Percentiles rank a stretch among this genome's conserved stretches.
phyloP scores from a whole-genome alignment of 2,113 vertebrate species.

The Desmodus rotundus region DNA sequence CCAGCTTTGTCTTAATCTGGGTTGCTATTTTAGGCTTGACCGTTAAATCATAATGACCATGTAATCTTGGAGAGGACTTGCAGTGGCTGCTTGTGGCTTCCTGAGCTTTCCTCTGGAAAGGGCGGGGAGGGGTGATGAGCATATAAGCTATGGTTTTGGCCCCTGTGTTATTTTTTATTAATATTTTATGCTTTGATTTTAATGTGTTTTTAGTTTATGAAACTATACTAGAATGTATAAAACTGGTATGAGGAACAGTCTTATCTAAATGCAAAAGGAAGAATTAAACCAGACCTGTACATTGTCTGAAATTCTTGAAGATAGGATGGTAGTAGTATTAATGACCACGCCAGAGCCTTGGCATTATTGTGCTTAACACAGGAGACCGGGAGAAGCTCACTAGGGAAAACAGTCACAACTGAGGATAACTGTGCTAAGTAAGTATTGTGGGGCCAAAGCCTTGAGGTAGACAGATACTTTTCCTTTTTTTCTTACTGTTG shows the following conservation, averaged over 20 bases:
- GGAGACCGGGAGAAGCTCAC: not conserved
- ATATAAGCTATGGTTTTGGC: not conserved
- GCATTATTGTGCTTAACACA: not conserved
- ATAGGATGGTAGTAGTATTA: not conserved
- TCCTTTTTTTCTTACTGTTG: not conserved
- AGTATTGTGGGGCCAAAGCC: not conserved
- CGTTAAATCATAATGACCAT: not conserved
- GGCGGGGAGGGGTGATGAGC: not conserved
- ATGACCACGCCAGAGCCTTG: not conserved
- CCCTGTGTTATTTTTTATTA: constrained; percentile 3
- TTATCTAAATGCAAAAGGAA: constrained; percentile 14
- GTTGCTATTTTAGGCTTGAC: not conserved
- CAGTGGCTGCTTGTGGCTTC: not conserved
- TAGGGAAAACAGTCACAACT: not conserved
- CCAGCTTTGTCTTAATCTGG: not conserved
- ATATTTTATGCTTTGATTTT: constrained; percentile 38
- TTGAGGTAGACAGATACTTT: not conserved
- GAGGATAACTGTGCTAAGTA: too few species aligned
- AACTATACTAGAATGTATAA: not conserved
- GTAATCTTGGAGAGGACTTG: not conserved
- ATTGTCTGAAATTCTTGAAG: not conserved
- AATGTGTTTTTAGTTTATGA: constrained; percentile 16
- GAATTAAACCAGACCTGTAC: not conserved
- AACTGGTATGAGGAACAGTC: not conserved
- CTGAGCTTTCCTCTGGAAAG: not conserved